A percentile compares a stretch with the other conserved stretches of the same genome.
Conservation (phyloP, 2,113 vertebrate genomes). For the Tamias sibiricus region DNA sequence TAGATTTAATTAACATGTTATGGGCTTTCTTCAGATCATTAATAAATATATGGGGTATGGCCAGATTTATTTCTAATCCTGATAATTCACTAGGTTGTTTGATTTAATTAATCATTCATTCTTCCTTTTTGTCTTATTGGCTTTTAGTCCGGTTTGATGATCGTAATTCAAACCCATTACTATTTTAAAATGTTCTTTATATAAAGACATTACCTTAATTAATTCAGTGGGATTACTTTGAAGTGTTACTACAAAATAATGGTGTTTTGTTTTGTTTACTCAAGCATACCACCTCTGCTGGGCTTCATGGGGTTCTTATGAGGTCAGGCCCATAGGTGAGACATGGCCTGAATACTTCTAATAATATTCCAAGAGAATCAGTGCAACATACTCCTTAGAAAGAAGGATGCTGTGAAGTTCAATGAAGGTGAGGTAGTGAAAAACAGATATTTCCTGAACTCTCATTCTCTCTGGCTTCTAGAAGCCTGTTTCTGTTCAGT, state of each 20-base stretch:
- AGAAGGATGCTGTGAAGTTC: background rate
- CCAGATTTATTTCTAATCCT: constrained; percentile 59
- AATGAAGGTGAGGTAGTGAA: background rate
- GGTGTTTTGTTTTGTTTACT: constrained; percentile 45
- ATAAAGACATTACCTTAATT: constrained; percentile 64
- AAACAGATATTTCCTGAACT: background rate
- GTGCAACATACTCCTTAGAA: background rate
- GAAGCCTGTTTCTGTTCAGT: background rate
- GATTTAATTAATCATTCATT: constrained; percentile 49
- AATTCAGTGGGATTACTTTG: constrained; percentile 40
- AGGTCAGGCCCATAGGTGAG: background rate
- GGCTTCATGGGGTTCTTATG: constrained; percentile 1
- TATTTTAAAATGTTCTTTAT: constrained; percentile 51
- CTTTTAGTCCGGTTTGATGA: constrained; percentile 53
- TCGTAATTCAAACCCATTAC: constrained; percentile 55
- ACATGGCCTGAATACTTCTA: background rate
- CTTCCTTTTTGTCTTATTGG: constrained; percentile 31
- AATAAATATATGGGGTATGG: constrained; percentile 67
- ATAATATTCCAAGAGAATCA: background rate
- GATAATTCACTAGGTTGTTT: constrained; percentile 62
- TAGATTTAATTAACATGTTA: constrained; percentile 75
- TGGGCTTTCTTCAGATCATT: constrained; percentile 56
- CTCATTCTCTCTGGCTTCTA: background rate
- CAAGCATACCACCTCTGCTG: background rate
- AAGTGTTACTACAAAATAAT: constrained; percentile 38